phyloP scores from a whole-genome alignment of 1,140 invertebrate genomes.

The Neomicropteryx cornuta region DNA sequence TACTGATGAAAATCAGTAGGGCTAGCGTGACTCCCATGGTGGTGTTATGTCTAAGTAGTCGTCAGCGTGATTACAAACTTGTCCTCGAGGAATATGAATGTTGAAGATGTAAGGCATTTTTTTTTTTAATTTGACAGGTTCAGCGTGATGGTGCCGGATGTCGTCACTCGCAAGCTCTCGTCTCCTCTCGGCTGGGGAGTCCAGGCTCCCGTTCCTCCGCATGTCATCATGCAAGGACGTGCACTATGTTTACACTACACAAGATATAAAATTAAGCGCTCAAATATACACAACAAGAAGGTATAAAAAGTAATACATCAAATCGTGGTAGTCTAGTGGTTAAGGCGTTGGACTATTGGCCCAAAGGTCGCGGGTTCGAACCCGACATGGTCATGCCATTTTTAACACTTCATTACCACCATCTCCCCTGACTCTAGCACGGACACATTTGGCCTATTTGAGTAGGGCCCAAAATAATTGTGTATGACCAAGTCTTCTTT shows the following conservation, averaged over 20 bases:
- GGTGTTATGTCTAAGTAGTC: slow-evolving; percentile 20
- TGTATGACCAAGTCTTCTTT: not conserved
- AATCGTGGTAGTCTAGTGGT: not conserved
- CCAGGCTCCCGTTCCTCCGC: slow-evolving; percentile 29
- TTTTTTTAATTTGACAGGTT: too few relatives aligned
- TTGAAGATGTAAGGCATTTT: too few relatives aligned
- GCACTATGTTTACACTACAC: slow-evolving; percentile 34
- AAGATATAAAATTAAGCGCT: slow-evolving; percentile 29
- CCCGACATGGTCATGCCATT: too few relatives aligned
- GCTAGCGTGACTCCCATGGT: slow-evolving; percentile 5
- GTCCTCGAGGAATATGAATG: too few relatives aligned
- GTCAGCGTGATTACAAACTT: slow-evolving; percentile 30
- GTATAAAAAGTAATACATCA: slow-evolving; percentile 9
- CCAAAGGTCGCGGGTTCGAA: too few relatives aligned
- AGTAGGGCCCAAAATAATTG: not conserved
- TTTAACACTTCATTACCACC: not conserved
- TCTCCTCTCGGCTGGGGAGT: slow-evolving; percentile 35
- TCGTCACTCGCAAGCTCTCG: slow-evolving; percentile 29
- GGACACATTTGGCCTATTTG: not conserved
- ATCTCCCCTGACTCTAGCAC: not conserved
- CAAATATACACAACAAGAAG: slow-evolving; percentile 24
- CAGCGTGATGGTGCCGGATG: slow-evolving; percentile 33
- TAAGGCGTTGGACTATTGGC: not conserved
- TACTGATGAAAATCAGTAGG: slow-evolving; percentile 2
- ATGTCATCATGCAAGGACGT: slow-evolving; percentile 32